Conservation (phyloP, 2,888 invertebrate genomes). For the Tipula confusa region DNA sequence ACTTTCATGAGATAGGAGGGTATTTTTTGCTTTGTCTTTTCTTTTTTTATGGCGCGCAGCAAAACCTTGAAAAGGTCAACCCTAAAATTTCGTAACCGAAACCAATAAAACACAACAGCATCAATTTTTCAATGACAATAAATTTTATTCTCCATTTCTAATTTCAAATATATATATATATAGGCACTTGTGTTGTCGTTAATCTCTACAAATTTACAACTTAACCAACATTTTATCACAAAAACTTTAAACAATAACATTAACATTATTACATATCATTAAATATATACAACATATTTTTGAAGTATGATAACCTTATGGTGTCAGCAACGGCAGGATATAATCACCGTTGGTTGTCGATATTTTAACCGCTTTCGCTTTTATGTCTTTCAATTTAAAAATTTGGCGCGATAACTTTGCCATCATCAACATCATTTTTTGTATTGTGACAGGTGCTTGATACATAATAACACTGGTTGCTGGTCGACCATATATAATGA, state of each 20-base stretch:
- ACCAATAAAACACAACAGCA: background rate
- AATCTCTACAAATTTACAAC: background rate
- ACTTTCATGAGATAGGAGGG: too few species aligned
- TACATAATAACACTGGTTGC: slow-evolving; percentile 33
- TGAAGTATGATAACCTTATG: background rate
- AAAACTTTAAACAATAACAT: too few species aligned
- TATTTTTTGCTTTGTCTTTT: too few species aligned
- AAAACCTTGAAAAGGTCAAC: background rate
- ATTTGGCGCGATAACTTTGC: slow-evolving; percentile 28
- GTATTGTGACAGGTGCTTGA: slow-evolving; percentile 33
- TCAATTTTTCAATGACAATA: background rate
- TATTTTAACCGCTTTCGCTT: slow-evolving; percentile 33
- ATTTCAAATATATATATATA: too few species aligned
- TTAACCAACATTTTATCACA: background rate
- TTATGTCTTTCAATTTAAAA: slow-evolving; percentile 31
- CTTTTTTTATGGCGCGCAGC: background rate
- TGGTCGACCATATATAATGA: slow-evolving; percentile 31
- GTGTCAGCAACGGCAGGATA: slow-evolving; percentile 31
- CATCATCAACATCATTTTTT: slow-evolving; percentile 32
- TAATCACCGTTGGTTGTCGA: slow-evolving; percentile 32
- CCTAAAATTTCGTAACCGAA: background rate
- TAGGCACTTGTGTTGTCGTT: background rate
- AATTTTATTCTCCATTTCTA: background rate
- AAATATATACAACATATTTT: background rate
- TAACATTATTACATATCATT: slow-evolving; percentile 4